Conservation (phyloP, 2,113 vertebrate genomes). For the Tachycineta bicolor region DNA sequence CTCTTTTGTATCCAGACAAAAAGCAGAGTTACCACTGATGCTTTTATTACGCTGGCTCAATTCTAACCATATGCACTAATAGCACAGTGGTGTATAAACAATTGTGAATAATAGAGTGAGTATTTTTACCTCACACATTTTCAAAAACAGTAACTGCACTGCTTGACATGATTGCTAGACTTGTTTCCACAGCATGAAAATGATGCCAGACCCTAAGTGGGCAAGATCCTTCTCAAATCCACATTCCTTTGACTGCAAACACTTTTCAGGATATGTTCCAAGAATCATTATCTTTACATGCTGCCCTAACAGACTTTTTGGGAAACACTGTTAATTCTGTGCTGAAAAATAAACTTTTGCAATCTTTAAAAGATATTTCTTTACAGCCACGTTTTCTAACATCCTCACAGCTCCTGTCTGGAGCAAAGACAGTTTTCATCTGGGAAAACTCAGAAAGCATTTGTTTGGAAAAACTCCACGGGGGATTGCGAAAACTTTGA, state of each 20-base stretch:
- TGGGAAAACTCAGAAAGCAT: background rate
- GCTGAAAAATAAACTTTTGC: background rate
- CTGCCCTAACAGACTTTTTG: background rate
- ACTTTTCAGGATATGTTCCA: background rate
- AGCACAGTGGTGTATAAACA: background rate
- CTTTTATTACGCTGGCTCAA: background rate
- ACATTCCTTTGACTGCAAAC: background rate
- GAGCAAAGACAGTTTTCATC: background rate
- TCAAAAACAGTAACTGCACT: background rate
- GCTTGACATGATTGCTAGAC: background rate
- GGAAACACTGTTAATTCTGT: background rate
- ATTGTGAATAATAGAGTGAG: background rate
- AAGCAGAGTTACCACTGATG: background rate
- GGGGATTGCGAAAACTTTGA: background rate
- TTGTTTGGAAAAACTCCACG: background rate
- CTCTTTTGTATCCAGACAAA: accelerated
- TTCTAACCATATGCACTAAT: background rate
- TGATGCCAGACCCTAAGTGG: background rate
- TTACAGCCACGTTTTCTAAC: background rate
- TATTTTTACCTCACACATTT: background rate
- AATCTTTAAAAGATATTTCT: background rate
- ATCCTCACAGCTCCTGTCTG: background rate
- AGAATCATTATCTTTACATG: background rate
- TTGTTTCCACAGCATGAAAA: background rate
- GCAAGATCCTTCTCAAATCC: too few relatives aligned